Conservation (phyloP, 2,888 invertebrate species). For the Microchrysa polita region DNA sequence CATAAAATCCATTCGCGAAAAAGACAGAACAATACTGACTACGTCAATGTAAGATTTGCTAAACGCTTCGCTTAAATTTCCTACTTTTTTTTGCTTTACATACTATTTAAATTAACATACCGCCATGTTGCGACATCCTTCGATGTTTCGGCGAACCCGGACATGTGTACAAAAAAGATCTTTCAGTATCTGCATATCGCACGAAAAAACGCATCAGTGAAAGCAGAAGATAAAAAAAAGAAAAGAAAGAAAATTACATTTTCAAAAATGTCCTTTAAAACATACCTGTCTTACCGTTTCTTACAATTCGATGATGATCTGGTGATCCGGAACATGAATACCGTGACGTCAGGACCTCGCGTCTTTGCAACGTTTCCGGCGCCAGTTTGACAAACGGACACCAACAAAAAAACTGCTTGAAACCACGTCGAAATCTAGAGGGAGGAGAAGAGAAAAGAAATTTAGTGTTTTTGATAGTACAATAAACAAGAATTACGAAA, state of each 20-base stretch:
- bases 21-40: too few relatives aligned
- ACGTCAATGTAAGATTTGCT: too few relatives aligned
- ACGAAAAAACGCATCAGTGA: slow-evolving; percentile 41
- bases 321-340: slow-evolving; percentile 83
- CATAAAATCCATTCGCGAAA: too few relatives aligned
- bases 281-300: slow-evolving; percentile 69
- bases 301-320: slow-evolving; percentile 74
- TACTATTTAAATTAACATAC: slow-evolving; percentile 47
- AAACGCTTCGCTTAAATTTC: too few relatives aligned
- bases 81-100: too few relatives aligned
- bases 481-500: too few relatives aligned
- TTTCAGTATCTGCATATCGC: slow-evolving; percentile 59
- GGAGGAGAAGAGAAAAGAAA: neutral
- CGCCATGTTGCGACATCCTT: slow-evolving; percentile 50
- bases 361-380: slow-evolving; percentile 74
- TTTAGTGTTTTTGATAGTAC: neutral
- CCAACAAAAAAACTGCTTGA: slow-evolving; percentile 91
- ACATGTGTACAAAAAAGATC: slow-evolving; percentile 63
- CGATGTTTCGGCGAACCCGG: slow-evolving; percentile 59
- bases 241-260: slow-evolving; percentile 35
- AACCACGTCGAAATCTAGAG: slow-evolving; percentile 90
- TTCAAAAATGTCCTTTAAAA: slow-evolving; percentile 24
- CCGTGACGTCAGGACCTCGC: slow-evolving; percentile 80
- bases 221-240: neutral
- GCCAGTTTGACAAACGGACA: slow-evolving; percentile 80